Conservation (phyloP, 2,113 vertebrate genomes). For the Forbesichthys agassizii region DNA sequence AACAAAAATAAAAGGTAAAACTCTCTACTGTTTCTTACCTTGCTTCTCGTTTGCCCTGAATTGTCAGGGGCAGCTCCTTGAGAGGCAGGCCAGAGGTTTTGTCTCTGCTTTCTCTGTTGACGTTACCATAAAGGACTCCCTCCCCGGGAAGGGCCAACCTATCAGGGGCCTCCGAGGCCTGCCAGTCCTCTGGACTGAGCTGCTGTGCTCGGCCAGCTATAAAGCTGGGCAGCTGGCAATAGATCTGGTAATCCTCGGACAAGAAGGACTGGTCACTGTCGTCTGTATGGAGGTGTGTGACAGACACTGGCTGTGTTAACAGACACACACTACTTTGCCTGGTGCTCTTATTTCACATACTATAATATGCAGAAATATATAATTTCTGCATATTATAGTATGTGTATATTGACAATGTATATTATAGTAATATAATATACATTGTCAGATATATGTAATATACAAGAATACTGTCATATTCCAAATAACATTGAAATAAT, state of each 20-base stretch:
- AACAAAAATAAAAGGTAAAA: not conserved
- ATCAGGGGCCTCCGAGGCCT: not conserved
- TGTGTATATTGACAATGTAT: too few species aligned
- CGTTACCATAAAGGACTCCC: not conserved
- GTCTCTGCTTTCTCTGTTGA: conserved; percentile 38
- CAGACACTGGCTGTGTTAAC: not conserved
- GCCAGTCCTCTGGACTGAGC: conserved; percentile 2
- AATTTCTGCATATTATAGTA: too few species aligned
- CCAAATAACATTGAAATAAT: too few species aligned
- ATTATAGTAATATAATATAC: too few species aligned
- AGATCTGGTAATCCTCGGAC: conserved; percentile 67
- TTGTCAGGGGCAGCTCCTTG: conserved; percentile 53
- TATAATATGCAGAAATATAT: too few species aligned
- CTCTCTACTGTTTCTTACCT: conserved; percentile 48
- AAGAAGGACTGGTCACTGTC: conserved; percentile 50
- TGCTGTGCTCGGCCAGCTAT: conserved; percentile 42
- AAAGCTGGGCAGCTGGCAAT: conserved; percentile 65
- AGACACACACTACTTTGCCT: too few species aligned
- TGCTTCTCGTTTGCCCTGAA: conserved; percentile 66
- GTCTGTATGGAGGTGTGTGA: conserved; percentile 35
- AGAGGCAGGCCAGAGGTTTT: conserved; percentile 50
- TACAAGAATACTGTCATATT: too few species aligned
- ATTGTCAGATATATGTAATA: too few species aligned
- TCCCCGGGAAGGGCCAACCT: not conserved
- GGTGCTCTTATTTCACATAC: too few species aligned